Evolutionary conservation across 2,113 vertebrate species (phyloP), one percentile per base, ranked within the genome.

Genomic region (Rhagologus leucostigma): DNA sequence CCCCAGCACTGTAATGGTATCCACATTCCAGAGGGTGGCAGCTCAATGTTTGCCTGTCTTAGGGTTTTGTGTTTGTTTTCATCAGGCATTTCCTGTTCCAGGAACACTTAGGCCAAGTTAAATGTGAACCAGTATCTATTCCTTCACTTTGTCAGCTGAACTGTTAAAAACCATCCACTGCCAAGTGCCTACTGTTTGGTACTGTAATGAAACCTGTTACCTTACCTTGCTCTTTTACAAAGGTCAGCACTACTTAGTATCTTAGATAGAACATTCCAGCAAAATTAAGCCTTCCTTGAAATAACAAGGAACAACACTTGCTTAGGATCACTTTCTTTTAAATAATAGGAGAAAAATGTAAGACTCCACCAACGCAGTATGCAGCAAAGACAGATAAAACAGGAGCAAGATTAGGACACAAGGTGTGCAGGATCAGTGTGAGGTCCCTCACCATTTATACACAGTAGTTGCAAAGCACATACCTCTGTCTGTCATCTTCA

Each of bases 401-500:
- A 68, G 65, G 9, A 91, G 11, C 24, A 15, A 6, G 15, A 18
- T 39, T 29, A 68, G 73, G 32, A 52, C 3, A 6, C 22, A 52
- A 22, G 7, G 17, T 16, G 3, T 64, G 37, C 56, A 82, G 26
- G 41, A 52, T n/a, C n/a, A 76, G 33, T 35, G 21, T 63, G 49
- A 78, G 35, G 85, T 4, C 69, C 22, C 35, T 37, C 22, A 49
- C 1, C 2, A 87, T 65, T 64, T 71, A 82, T 1, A 59, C n/a
- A n/a, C 5, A 82, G 69, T 15, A 69, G 29, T 21, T 78, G 49
- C 47, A 94, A 97, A 74, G 86, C 19, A 90, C 76, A 91, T 98
- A 99, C 99, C 98, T 98, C 56, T 95, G 92, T 41, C 97, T 97
- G 86, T 97, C 90, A 50, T 98, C 98, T 87, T 92, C 90, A 84